Base-by-base conservation (phyloP, 2,888 invertebrate genomes). In the Napeogenes sylphis region DNA sequence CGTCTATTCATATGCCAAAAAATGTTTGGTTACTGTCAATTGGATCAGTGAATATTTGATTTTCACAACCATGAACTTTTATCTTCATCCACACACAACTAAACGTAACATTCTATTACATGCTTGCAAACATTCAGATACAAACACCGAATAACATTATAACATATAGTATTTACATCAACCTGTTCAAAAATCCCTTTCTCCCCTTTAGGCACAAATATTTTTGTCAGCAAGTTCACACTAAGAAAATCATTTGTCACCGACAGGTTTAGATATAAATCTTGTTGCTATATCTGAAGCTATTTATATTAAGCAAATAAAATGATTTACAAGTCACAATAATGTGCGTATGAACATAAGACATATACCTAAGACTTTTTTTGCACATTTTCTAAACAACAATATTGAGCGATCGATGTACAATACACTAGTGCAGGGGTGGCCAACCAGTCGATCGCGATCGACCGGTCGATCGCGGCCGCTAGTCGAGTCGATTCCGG, bases 21-120 rank as follows among this genome's bases (percentile, higher is more conserved):
- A 42, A 42, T 10, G 8, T 6, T 42, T 42, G 12, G 42, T 42
- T 42, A 10, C 5, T 42, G 42, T 42, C 42, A 42, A 42, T 10
- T 42, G 8, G 42, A 42, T 10, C 10, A 12, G 42, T 51, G 51
- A 51, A 47, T 21, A 47, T 51, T 51, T 51, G 8, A 4, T 56
- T 61, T 62, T 67, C 66, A 67, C 66, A 67, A 67, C 66, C 66
- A 64, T 64, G 58, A 67, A 61, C 55, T 21, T 1, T 21, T 21
- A 21, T 21, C 21, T 60, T 58, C 66, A 64, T 55, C 51, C 64
- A 62, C 35, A 66, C 58, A 59, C 35, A 62, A 64, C 14, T 55
- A 59, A 58, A 63, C 42, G 42, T 59, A 62, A 62, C 56, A 62
- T 58, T 21, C 42, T 56, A 54, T 54, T 60, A 42, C 14, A 38